Percentiles rank a stretch among this genome's conserved stretches.
Evolutionary conservation across 2,888 invertebrate genomes (phyloP).

Genomic region (Sphecodes monilicornis): DNA sequence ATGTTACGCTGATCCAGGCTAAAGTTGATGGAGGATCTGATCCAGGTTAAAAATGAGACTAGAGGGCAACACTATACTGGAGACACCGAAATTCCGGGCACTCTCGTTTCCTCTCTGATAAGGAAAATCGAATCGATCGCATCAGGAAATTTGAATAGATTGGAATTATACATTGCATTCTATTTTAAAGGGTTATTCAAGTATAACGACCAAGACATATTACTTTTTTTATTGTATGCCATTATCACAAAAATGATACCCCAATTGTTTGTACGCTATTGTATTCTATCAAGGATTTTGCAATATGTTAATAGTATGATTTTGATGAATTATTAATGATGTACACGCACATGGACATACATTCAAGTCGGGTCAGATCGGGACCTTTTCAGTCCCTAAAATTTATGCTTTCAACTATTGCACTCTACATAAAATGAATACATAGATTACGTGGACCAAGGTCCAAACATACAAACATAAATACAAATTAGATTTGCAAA

Average conservation of each 20-base stretch:
- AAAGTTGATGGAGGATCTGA: too few relatives aligned
- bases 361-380: not conserved
- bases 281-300: not conserved
- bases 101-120: too few relatives aligned
- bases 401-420: not conserved
- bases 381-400: not conserved
- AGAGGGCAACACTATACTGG: too few relatives aligned
- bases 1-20: too few relatives aligned
- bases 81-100: too few relatives aligned
- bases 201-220: not conserved
- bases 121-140: not conserved
- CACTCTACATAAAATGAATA: too few relatives aligned
- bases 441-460: too few relatives aligned
- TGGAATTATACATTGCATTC: not conserved
- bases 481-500: too few relatives aligned
- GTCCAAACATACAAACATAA: too few relatives aligned
- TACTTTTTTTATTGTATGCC: slow-evolving; percentile 16
- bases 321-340: not conserved
- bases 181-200: slow-evolving; percentile 10
- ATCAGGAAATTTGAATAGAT: not conserved
- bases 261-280: not conserved
- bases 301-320: not conserved
- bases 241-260: slow-evolving; percentile 17
- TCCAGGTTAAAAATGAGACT: too few relatives aligned
- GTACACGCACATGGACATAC: slow-evolving; percentile 8